Conservation (phyloP, 2,888 invertebrate species). For the Nebria salina region DNA sequence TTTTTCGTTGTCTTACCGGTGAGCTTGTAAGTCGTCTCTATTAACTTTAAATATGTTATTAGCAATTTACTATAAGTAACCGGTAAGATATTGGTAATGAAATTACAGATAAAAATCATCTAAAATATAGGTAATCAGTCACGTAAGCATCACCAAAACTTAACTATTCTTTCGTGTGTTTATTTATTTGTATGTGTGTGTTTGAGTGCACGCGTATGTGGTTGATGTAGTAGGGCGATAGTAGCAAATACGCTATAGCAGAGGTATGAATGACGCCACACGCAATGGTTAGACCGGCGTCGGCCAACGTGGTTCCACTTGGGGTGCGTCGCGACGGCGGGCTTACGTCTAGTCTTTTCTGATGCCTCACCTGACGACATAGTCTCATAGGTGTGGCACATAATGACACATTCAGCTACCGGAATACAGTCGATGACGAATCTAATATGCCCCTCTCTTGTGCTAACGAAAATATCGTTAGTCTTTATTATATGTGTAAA, state of each 20-base stretch:
- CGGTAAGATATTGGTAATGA: too few species aligned
- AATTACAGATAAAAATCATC: too few species aligned
- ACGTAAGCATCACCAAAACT: too few species aligned
- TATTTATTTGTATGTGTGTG: background rate
- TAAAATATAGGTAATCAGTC: too few species aligned
- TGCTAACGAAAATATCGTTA: background rate
- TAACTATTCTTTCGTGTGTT: background rate
- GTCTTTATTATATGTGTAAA: too few species aligned
- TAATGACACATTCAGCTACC: constrained; percentile 6
- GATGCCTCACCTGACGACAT: constrained; percentile 13
- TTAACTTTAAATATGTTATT: too few species aligned
- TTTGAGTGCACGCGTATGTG: too few species aligned
- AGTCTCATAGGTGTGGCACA: constrained; percentile 5
- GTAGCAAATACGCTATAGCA: constrained; percentile 8
- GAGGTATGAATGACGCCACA: constrained; percentile 20
- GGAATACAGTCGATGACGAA: background rate
- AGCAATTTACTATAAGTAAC: too few species aligned
- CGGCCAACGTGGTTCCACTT: constrained; percentile 18
- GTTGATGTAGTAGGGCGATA: constrained; percentile 11
- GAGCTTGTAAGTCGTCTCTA: too few species aligned
- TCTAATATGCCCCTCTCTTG: background rate
- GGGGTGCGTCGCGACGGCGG: constrained; percentile 19
- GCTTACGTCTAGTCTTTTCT: constrained; percentile 2
- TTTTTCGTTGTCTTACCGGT: too few species aligned
- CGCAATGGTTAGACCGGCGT: constrained; percentile 17